Base-by-base conservation (phyloP, 2,888 invertebrate species). In the Amphiduros pacificus region DNA sequence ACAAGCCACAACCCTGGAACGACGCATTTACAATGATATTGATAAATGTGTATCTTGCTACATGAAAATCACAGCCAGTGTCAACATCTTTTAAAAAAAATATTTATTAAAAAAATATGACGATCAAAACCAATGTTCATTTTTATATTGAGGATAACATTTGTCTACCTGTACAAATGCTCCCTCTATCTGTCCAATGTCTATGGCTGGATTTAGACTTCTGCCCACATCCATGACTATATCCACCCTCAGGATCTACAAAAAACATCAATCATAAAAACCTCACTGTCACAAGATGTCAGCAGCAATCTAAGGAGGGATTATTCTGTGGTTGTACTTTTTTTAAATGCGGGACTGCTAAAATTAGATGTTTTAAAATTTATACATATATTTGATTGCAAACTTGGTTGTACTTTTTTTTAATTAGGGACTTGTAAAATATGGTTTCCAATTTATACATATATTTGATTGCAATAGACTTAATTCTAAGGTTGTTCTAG, bases 181-280 rank as follows among this genome's bases (percentile, higher is more conserved):
- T 2, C 97, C 97, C 84, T 97, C 97, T 20, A 97, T 90, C 85
- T 97, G 97, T 0, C 96, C 97, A 72, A 97, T 91, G 75, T 97
- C 97, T 68, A 97, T 93, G 1, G 96, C 95, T 2, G 97, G 97
- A 83, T 97, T 97, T 59, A 97, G 84, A 82, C 95, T 95, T 71
- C 92, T 90, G 0, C 96, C 96, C 70, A 97, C 87, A 84, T 97
- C 97, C 96, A 97, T 96, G 0, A 97, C 94, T 71, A 97, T 95
- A 75, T 97, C 94, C 0, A 92, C 91, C 74, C 91, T 87, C 36
- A 93, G 82, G 1, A 95, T 90, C 87, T 88, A 70, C 2, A 52
- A 27, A 54, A 22, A 11, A 44, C n/a, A 44, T n/a, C 20, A 44
- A 36, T 17, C 9, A 17, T 36, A 44, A 9, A 44, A 44, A 36